A percentile compares a stretch with the other conserved stretches of the same genome.
Evolutionary conservation across 64 coral and sea anemone genomes (phyloP).

Genomic region (Hydrozoanthus tunicans): DNA sequence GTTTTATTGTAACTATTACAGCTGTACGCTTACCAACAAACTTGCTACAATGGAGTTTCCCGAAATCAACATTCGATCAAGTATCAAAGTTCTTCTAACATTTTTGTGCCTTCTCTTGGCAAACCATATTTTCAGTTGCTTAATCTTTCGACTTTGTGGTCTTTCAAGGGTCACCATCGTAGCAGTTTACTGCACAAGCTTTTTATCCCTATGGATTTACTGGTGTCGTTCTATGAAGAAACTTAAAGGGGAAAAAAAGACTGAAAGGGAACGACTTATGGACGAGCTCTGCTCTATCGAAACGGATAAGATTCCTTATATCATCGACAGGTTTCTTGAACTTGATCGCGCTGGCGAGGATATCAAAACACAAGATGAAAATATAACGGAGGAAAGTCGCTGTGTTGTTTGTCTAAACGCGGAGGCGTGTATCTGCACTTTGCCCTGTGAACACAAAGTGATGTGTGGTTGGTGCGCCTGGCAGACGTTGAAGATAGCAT

Average conservation of each 20-base stretch:
- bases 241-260: constrained; percentile 41
- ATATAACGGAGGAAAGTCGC: constrained; percentile 27
- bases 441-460: constrained; percentile 76
- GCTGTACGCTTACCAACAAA: neutral
- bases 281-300: constrained; percentile 77
- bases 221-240: constrained; percentile 46
- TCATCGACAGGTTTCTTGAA: constrained; percentile 85
- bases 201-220: constrained; percentile 37
- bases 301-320: constrained; percentile 80
- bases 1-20: neutral
- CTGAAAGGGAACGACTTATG: constrained; percentile 62
- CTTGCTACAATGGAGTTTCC: neutral
- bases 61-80: constrained; percentile 18
- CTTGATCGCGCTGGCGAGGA: constrained; percentile 58
- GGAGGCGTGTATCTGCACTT: constrained; percentile 71
- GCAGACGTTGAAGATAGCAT: constrained; percentile 83
- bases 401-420: constrained; percentile 81
- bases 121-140: constrained; percentile 59
- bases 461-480: constrained; percentile 91
- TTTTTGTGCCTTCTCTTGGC: constrained; percentile 56
- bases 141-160: constrained; percentile 64
- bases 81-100: constrained; percentile 36
- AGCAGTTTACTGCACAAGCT: constrained; percentile 39
- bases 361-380: constrained; percentile 1
- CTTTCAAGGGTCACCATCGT: constrained; percentile 48